Percentiles rank a stretch among this genome's conserved stretches.
Evolutionary conservation across 2,888 invertebrate genomes (phyloP).

Genomic region (Andrena camellia): DNA sequence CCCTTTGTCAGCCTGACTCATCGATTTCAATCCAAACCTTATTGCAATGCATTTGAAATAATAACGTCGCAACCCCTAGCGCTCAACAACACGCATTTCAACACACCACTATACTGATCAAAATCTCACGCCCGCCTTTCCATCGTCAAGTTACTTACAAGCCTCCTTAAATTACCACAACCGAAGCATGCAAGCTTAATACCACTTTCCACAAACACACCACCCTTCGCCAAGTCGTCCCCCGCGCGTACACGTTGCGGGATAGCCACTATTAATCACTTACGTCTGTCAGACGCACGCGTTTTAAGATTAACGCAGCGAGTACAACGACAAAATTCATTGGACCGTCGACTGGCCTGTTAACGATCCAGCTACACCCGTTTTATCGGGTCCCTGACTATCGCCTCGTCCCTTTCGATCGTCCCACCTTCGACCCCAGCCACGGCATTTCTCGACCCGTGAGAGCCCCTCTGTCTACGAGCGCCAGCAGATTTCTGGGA

Average conservation of each 20-base stretch:
- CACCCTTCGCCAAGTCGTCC: too few species aligned
- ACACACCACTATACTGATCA: too few species aligned
- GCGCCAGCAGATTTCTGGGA: not conserved
- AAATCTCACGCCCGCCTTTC: too few species aligned
- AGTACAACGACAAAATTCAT: slow-evolving; percentile 44
- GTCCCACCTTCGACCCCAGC: slow-evolving; percentile 24
- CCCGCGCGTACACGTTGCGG: too few species aligned
- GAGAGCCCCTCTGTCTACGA: not conserved
- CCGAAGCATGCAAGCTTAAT: too few species aligned
- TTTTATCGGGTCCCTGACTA: slow-evolving; percentile 25
- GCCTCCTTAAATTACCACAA: slow-evolving; percentile 4
- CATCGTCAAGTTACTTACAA: slow-evolving; percentile 1
- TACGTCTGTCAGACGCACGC: slow-evolving; percentile 26
- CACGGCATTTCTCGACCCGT: slow-evolving; percentile 11
- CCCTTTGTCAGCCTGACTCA: too few species aligned
- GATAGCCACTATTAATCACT: too few species aligned
- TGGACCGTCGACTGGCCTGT: not conserved
- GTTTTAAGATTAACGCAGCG: slow-evolving; percentile 28
- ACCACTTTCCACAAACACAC: too few species aligned
- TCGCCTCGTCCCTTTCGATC: not conserved
- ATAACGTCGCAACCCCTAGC: too few species aligned
- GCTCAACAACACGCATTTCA: too few species aligned
- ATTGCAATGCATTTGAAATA: too few species aligned
- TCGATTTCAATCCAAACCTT: too few species aligned
- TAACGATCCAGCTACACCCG: slow-evolving; percentile 33